A percentile compares a stretch with the other conserved stretches of the same genome.
Conservation (phyloP, 1,140 invertebrate species). For the Samia ricini region DNA sequence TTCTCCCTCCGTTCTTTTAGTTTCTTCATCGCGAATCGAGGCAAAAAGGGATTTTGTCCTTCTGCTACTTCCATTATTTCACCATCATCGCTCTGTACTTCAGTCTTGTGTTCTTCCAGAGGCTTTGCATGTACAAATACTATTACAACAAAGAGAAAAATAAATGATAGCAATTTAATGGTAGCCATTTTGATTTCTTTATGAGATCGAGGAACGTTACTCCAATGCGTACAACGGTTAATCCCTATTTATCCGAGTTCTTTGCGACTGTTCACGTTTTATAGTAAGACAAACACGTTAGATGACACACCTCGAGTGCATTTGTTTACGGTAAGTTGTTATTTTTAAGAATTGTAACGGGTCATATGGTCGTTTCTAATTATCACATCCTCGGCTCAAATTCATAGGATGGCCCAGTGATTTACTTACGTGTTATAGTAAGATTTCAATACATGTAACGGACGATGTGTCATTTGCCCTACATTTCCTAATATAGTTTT, state of each 20-base stretch:
- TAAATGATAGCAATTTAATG: background rate
- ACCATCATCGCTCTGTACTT: constrained; percentile 11
- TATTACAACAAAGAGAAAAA: constrained; percentile 10
- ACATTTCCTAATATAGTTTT: background rate
- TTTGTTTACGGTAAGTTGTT: constrained; percentile 51
- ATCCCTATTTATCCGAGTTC: constrained; percentile 40
- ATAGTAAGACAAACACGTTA: constrained; percentile 42
- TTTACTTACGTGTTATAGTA: constrained; percentile 1
- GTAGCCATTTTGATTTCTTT: constrained; percentile 27
- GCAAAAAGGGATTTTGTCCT: constrained; percentile 58
- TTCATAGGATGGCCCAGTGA: constrained; percentile 36
- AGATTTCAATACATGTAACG: constrained; percentile 18
- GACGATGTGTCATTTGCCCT: background rate
- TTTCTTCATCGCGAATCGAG: constrained; percentile 60
- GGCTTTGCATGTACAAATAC: constrained; percentile 34
- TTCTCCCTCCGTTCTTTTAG: constrained; percentile 51
- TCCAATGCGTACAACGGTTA: constrained; percentile 20
- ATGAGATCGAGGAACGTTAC: background rate
- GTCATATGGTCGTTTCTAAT: constrained; percentile 58
- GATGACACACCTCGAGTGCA: constrained; percentile 64
- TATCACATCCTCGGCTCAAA: constrained; percentile 46
- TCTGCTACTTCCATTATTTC: constrained; percentile 67
- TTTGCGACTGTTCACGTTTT: constrained; percentile 35
- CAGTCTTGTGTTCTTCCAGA: constrained; percentile 27
- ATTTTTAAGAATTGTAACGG: constrained; percentile 68